A percentile compares a stretch with the other conserved stretches of the same genome.
These are phyloP conservation scores for Thalassarche chlororhynchos DNA, from an alignment of 2,113 vertebrate genomes.

Conservation along the genomic window DNA sequence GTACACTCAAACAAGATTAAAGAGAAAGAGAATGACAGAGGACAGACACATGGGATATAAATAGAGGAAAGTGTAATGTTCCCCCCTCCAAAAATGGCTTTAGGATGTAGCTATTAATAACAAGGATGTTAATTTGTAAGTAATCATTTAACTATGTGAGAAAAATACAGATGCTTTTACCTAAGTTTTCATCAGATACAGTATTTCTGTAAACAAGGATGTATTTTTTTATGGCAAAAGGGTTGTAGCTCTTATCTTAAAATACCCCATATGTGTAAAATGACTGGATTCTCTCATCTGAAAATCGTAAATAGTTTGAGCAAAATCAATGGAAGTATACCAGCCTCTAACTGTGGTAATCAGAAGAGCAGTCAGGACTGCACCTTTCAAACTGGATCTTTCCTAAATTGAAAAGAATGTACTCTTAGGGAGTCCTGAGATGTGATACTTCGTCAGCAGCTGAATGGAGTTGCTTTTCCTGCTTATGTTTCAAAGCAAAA, in stretches of 20 bases:
- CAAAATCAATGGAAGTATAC: neutral
- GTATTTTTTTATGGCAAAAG: conserved; percentile 25
- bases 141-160: conserved; percentile 63
- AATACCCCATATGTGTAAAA: neutral
- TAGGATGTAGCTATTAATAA: conserved; percentile 74
- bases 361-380: neutral
- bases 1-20: conserved; percentile 98
- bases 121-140: conserved; percentile 68
- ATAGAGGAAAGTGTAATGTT: conserved; percentile 69
- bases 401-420: conserved; percentile 7
- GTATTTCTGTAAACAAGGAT: neutral
- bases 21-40: conserved; percentile 83
- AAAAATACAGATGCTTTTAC: conserved; percentile 32
- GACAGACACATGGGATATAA: conserved; percentile 76
- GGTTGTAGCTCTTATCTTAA: neutral
- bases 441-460: neutral
- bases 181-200: conserved; percentile 1
- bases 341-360: neutral
- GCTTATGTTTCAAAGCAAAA: neutral
- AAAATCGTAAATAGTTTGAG: neutral
- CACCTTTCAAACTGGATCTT: neutral
- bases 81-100: conserved; percentile 62
- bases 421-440: neutral
- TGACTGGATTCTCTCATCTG: neutral
- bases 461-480: neutral